Evolutionary conservation across 2,888 invertebrate genomes (phyloP), one percentile per base, ranked within the genome.

Genomic region (Atherix ibis): DNA sequence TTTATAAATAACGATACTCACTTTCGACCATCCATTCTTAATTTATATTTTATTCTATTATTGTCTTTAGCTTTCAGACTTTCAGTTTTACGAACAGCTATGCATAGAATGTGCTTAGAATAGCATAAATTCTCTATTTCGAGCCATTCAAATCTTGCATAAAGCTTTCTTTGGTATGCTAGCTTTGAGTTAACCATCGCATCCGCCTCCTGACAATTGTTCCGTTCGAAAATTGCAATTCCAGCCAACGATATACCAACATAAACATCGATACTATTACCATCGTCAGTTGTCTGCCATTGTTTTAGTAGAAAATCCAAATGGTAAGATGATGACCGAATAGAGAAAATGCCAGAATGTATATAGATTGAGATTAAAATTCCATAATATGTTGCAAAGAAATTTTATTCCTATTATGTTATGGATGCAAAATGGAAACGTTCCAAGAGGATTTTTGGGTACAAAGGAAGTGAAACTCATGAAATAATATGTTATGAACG

Each of bases 71-170:
- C 50, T 43, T 65, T 65, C 22, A 71, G 53, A 3, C 64, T 63
- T 67, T 47, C 67, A 60, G 43, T 65, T 63, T 45, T 65, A 65
- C 3, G 67, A 42, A 47, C 62, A 6, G 73, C 67, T 6, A 74
- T 66, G 43, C 74, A 74, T 27, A 81, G 60, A 43, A 72, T 74
- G 47, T 73, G 76, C 52, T 80, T 81, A 48, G 76, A 78, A 50
- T 76, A 80, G 48, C 76, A 78, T 43, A 81, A 65, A 43, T 78
- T 80, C 49, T 79, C 78, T 46, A 81, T 79, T 44, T 75, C 73
- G 45, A 72, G 70, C 81, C 81, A 81, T 44, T 67, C 66, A 48
- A 71, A 70, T 41, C 54, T 56, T 45, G 58, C 59, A 42, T 59
- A 61, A 6, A 61, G 42, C 40, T 55, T 50, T 27, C 60, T 59